Evolutionary conservation across 2,797 vertebrate genomes (phyloP).

Genomic region (Pogoniulus pusillus): DNA sequence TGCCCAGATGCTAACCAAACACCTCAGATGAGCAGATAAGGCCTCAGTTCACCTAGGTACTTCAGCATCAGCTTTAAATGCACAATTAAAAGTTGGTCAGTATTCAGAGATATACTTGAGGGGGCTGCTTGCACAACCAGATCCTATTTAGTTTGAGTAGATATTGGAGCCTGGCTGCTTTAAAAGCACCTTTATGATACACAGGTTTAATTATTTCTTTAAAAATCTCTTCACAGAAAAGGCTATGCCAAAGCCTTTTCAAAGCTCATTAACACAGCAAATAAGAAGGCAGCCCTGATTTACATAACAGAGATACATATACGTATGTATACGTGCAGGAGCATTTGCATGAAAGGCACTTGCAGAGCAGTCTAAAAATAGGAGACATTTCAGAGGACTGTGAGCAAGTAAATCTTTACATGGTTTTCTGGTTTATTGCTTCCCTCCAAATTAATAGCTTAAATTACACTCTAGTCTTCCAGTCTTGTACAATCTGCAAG

Average conservation of each 20-base stretch:
- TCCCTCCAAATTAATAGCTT: conserved; percentile 70
- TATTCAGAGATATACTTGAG: background rate
- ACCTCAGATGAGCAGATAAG: background rate
- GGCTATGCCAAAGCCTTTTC: conserved; percentile 74
- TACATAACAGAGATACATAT: conserved; percentile 71
- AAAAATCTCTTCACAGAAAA: conserved; percentile 66
- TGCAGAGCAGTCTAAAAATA: conserved; percentile 78
- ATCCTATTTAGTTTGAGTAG: background rate
- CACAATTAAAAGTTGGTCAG: background rate
- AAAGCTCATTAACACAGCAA: conserved; percentile 74
- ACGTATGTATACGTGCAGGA: conserved; percentile 34
- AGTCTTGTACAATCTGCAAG: conserved; percentile 42
- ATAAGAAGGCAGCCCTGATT: conserved; percentile 75
- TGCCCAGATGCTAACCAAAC: background rate
- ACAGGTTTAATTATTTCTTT: conserved; percentile 41
- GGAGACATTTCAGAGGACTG: conserved; percentile 74
- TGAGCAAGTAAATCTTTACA: conserved; percentile 64
- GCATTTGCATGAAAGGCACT: conserved; percentile 73
- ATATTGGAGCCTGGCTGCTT: background rate
- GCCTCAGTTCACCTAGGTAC: background rate
- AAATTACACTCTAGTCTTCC: conserved; percentile 62
- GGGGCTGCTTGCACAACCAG: background rate
- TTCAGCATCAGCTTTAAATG: background rate
- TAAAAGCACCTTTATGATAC: conserved; percentile 3
- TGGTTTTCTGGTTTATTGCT: conserved; percentile 64